Conservation (phyloP, 2,113 vertebrate species). For the Rhinoptilus africanus region DNA sequence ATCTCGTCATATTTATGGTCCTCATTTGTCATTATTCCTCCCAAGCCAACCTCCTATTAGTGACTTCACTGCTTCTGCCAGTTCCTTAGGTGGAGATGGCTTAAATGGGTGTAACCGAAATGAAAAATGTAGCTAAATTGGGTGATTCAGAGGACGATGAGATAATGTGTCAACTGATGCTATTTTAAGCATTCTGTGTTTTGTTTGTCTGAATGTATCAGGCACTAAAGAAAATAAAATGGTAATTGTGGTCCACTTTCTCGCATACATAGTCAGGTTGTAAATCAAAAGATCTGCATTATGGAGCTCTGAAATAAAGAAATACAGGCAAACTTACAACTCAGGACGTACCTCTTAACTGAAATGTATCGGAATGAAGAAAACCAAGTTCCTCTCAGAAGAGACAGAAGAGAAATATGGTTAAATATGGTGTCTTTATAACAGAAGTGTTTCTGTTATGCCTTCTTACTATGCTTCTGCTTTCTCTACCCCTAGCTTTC, state of each 20-base stretch:
- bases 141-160: slow-evolving; percentile 4
- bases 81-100: background rate
- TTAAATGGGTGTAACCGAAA: background rate
- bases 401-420: background rate
- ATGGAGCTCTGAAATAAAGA: background rate
- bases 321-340: background rate
- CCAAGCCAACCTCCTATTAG: background rate
- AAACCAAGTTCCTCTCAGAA: background rate
- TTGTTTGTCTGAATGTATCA: background rate
- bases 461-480: background rate
- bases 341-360: background rate
- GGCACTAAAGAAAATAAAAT: background rate
- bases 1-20: background rate
- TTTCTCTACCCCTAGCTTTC: slow-evolving; percentile 79
- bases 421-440: background rate
- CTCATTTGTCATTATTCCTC: background rate
- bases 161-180: background rate
- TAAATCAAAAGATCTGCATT: background rate
- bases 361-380: background rate
- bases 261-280: background rate
- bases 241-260: background rate
- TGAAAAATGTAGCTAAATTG: background rate
- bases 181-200: background rate
- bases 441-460: background rate
- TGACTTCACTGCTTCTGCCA: background rate